A percentile compares a stretch with the other conserved stretches of the same genome.
phyloP scores from a whole-genome alignment of 2,113 vertebrate species.

The Ovis aries region ARS-UI_Ramb_v3.0 NC_056061.1:75134501-75135000 shows the following conservation, averaged over 20 bases:
- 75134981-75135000: background rate
- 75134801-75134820: background rate
- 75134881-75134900: background rate
- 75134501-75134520: background rate
- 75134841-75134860: background rate
- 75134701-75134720: background rate
- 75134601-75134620: background rate
- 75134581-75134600: background rate
- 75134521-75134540: background rate
- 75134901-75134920: background rate
- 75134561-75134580: background rate
- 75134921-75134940: no score
- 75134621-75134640: background rate
- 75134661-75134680: background rate
- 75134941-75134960: background rate
- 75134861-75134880: background rate
- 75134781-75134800: background rate
- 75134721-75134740: background rate
- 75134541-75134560: rapidly evolving
- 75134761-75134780: background rate
- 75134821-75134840: background rate
- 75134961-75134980: no score
- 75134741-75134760: background rate
- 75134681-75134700: background rate
- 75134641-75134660: background rate